Evolutionary conservation across 2,888 invertebrate species (phyloP).

Genomic region (Venustoraphidia nigricollis): DNA sequence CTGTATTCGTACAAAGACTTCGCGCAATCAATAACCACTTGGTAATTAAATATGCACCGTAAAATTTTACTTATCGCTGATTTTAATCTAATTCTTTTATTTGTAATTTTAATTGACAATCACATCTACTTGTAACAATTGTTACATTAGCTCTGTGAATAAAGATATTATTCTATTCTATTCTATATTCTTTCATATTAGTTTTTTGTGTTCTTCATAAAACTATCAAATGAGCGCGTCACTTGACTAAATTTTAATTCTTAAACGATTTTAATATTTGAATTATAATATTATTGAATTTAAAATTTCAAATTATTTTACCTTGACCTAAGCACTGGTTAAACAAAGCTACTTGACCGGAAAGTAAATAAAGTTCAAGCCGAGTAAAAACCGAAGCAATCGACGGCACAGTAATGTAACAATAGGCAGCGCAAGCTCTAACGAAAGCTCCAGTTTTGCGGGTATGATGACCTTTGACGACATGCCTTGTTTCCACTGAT

Average conservation of each 20-base stretch:
- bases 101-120: too few species aligned
- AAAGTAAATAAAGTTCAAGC: constrained; percentile 71
- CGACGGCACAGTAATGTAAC: constrained; percentile 94
- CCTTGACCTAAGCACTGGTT: constrained; percentile 88
- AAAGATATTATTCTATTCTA: too few species aligned
- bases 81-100: too few species aligned
- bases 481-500: constrained; percentile 48
- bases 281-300: not conserved
- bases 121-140: too few species aligned
- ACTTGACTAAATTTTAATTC: too few species aligned
- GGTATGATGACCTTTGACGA: constrained; percentile 60
- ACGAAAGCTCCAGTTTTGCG: constrained; percentile 73
- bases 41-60: too few species aligned
- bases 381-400: constrained; percentile 63
- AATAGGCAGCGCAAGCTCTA: constrained; percentile 88
- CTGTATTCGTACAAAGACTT: too few species aligned
- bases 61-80: too few species aligned
- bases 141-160: too few species aligned
- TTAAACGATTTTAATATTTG: not conserved
- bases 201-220: not conserved
- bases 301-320: constrained; percentile 20
- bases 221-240: not conserved
- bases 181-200: too few species aligned
- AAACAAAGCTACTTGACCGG: constrained; percentile 76
- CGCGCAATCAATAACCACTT: too few species aligned